A percentile compares a stretch with the other conserved stretches of the same genome.
Evolutionary conservation across 2,113 vertebrate species (phyloP).

Genomic region (Sander vitreus): DNA sequence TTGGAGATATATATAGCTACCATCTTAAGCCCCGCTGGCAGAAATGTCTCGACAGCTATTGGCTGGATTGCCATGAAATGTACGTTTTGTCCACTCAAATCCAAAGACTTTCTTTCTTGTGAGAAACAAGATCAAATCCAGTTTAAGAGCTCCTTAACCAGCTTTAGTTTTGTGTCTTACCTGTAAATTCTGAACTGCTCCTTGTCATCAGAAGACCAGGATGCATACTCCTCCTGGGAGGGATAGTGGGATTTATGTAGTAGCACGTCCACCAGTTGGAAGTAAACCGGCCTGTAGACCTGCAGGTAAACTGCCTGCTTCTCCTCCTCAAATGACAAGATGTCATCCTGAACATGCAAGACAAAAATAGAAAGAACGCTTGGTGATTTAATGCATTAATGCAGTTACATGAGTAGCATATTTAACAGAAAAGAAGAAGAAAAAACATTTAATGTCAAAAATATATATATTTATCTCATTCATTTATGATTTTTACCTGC

Average conservation of each 20-base stretch:
- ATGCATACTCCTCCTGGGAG: constrained; percentile 90
- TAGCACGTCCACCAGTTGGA: constrained; percentile 96
- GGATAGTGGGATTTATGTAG: constrained; percentile 97
- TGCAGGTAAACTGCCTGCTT: constrained; percentile 95
- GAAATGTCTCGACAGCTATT: background rate
- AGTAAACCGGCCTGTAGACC: constrained; percentile 95
- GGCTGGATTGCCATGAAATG: background rate
- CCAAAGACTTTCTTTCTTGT: background rate
- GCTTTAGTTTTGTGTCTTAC: constrained; percentile 72
- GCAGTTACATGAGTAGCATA: background rate
- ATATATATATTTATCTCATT: too few relatives aligned
- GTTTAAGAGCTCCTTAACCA: too few relatives aligned
- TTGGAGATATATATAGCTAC: background rate
- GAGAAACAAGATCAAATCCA: background rate
- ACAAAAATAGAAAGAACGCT: background rate
- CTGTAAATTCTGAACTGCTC: constrained; percentile 98
- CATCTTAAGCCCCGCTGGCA: background rate
- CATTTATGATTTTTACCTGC: constrained; percentile 76
- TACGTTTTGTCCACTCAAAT: background rate
- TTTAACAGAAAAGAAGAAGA: background rate
- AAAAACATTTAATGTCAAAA: background rate
- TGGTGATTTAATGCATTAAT: background rate
- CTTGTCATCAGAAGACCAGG: constrained; percentile 97
- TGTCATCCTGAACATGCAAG: constrained; percentile 89
- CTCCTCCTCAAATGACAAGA: constrained; percentile 94